Evolutionary conservation across 2,113 vertebrate species (phyloP), one percentile per base, ranked within the genome.

Genomic region (Natator depressus): DNA sequence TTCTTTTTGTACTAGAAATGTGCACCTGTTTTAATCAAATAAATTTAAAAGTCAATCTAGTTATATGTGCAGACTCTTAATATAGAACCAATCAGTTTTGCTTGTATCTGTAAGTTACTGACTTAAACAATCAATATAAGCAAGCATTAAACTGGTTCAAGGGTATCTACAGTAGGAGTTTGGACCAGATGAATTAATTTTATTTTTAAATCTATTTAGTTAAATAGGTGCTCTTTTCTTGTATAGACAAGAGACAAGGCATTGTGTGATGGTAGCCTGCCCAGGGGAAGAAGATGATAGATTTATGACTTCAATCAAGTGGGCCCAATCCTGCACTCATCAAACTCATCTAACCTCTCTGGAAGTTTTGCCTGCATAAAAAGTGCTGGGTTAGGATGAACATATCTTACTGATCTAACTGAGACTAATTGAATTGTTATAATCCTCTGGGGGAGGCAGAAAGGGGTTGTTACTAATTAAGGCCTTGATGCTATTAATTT

Each of bases 21-120:
- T 95, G 79, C 92, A 95, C 84, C 92, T 94, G 79, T 96, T 65
- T 96, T 96, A 97, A 96, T 97, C 97, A 95, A 97, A 94, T 93
- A 90, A 91, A 94, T 97, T 97, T 95, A 95, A 96, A 97, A 97
- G 95, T 95, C 96, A 95, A 59, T 95, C 89, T 97, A 88, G 87
- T 95, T 97, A 89, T 90, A 91, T 65, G 54, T 42, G 35, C 75
- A 93, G 86, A 96, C 92, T 81, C 91, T 84, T 94, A 85, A 92
- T 85, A 93, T 79, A 91, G 85, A 59, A 95, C 8, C 8, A 95
- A 95, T 95, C 89, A 88, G 42, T 94, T 96, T 95, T 95, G 42
- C 46, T 95, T 85, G 16, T 94, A 87, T 94, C 94, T 78, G 35
- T 82, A 89, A 89, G 91, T 83, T 95, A 87, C 85, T 92, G 85